These are phyloP conservation scores for Eudyptes chrysolophus DNA, from an alignment of 2,113 vertebrate genomes.

Conservation along the genomic window DNA sequence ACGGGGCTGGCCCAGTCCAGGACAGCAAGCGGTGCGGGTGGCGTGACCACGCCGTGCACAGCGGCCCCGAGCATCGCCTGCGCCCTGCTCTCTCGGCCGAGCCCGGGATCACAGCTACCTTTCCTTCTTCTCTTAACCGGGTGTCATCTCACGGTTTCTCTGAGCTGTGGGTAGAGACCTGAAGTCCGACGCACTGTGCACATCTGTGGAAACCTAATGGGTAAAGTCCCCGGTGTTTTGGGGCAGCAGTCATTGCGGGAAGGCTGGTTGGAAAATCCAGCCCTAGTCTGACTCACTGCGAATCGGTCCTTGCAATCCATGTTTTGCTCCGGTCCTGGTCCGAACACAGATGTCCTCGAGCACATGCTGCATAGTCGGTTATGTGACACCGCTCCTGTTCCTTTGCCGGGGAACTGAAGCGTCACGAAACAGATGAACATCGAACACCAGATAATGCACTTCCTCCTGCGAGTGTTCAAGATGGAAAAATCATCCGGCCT, in stretches of 20 bases:
- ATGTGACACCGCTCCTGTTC: neutral
- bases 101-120: neutral
- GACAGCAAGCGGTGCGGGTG: neutral
- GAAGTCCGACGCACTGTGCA: neutral
- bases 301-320: accelerated
- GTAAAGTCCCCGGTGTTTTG: neutral
- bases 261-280: neutral
- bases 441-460: accelerated
- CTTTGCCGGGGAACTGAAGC: neutral
- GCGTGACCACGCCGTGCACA: accelerated
- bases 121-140: neutral
- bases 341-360: neutral
- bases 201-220: accelerated
- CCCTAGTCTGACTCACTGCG: neutral
- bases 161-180: neutral
- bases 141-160: neutral
- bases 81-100: accelerated
- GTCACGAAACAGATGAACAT: neutral
- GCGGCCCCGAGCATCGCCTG: neutral
- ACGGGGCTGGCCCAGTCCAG: neutral
- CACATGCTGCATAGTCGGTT: accelerated
- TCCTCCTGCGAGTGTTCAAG: neutral
- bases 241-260: neutral
- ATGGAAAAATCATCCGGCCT: neutral
- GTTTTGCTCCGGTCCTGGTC: accelerated